phyloP scores from a whole-genome alignment of 2,888 invertebrate species.

The Gryllus longicercus region DNA sequence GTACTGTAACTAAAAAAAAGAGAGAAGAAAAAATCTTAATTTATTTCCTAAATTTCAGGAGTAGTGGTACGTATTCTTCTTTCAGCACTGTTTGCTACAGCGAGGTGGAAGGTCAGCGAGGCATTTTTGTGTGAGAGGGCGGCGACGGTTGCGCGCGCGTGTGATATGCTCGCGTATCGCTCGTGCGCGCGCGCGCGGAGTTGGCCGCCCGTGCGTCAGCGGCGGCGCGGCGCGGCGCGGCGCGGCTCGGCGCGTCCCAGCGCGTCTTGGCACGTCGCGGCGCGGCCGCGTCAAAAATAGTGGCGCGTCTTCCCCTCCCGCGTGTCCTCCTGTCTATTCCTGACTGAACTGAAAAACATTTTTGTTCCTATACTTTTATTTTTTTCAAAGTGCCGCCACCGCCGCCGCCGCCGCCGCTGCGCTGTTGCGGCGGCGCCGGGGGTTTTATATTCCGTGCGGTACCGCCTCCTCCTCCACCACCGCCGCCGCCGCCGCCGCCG shows the following conservation, averaged over 20 bases:
- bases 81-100: background rate
- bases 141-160: background rate
- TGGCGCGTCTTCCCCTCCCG: constrained; percentile 43
- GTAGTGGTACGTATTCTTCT: background rate
- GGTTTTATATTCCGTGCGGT: constrained; percentile 29
- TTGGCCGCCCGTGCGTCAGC: background rate
- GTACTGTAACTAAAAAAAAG: too few relatives aligned
- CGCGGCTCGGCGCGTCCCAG: background rate
- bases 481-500: background rate
- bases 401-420: background rate
- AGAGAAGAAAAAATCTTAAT: too few relatives aligned
- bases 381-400: constrained; percentile 20
- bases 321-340: constrained; percentile 33
- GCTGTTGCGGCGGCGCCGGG: background rate
- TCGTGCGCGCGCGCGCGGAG: too few relatives aligned
- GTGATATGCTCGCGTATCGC: too few relatives aligned
- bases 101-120: background rate
- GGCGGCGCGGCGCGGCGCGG: background rate
- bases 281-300: constrained; percentile 49
- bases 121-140: background rate
- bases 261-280: constrained; percentile 36
- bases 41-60: too few relatives aligned
- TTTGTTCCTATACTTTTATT: constrained; percentile 23
- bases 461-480: background rate
- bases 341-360: constrained; percentile 33